phyloP scores from a whole-genome alignment of 2,888 invertebrate species.

The Artemia sinica region DNA sequence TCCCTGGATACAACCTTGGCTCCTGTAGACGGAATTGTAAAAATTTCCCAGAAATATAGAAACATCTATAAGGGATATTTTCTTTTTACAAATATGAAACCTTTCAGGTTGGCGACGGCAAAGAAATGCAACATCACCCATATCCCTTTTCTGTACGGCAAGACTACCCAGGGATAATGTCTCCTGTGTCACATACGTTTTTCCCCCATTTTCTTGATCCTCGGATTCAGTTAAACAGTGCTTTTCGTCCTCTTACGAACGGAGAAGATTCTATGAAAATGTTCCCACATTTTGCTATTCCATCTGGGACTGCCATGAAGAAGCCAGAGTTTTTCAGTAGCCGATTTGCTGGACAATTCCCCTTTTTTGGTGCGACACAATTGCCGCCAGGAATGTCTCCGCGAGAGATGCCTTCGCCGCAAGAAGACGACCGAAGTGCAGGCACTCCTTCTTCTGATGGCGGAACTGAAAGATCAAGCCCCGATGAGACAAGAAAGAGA shows the following conservation, averaged over 20 bases:
- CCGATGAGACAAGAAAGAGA: not conserved
- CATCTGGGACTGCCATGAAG: not conserved
- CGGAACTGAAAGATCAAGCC: not conserved
- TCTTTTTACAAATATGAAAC: too few species aligned
- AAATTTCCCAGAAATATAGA: too few species aligned
- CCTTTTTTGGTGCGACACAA: not conserved
- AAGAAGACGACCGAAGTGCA: constrained; percentile 6
- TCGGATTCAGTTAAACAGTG: constrained; percentile 1
- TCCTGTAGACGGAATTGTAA: too few species aligned
- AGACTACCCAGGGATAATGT: constrained; percentile 1
- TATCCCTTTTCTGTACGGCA: not conserved
- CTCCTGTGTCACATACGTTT: not conserved
- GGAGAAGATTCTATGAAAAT: constrained; percentile 4
- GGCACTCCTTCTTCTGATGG: constrained; percentile 4
- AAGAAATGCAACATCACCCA: constrained; percentile 1
- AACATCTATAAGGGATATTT: too few species aligned
- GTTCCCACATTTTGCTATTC: not conserved
- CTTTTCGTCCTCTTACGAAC: not conserved
- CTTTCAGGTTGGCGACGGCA: constrained; percentile 5
- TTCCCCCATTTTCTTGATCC: constrained; percentile 9
- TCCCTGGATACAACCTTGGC: too few species aligned
- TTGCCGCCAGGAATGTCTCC: not conserved
- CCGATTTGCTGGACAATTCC: not conserved
- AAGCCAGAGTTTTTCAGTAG: not conserved
- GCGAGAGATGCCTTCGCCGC: not conserved